A percentile compares a stretch with the other conserved stretches of the same genome.
These are phyloP conservation scores for Periphyllus acericola DNA, from an alignment of 2,888 invertebrate genomes.

Conservation along the genomic window DNA sequence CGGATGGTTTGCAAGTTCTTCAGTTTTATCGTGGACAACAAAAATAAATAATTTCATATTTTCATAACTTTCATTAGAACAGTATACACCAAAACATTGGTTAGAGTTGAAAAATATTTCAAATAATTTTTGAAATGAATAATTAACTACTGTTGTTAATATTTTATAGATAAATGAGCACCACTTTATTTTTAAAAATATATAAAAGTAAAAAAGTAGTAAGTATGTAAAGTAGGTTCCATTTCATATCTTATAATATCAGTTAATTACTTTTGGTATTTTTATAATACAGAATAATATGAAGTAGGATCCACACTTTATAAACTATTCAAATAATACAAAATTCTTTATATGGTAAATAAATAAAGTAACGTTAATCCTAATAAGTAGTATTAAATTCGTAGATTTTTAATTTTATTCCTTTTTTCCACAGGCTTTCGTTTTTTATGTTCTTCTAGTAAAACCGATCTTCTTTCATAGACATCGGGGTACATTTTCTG, in stretches of 20 bases:
- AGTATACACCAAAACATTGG: too few species aligned
- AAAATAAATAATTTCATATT: too few species aligned
- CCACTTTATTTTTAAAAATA: conserved; percentile 17
- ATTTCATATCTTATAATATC: neutral
- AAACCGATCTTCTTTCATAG: neutral
- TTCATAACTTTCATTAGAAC: too few species aligned
- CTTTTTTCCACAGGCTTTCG: neutral
- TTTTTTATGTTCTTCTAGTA: conserved; percentile 37
- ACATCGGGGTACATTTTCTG: conserved; percentile 56
- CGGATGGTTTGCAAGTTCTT: too few species aligned
- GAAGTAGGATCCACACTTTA: neutral
- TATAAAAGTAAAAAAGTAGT: neutral
- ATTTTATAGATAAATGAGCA: neutral
- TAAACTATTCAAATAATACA: neutral
- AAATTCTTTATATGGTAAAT: neutral
- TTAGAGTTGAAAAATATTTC: too few species aligned
- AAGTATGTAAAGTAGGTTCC: neutral
- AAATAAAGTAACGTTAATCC: neutral
- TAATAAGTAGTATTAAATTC: conserved; percentile 18
- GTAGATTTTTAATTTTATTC: conserved; percentile 31
- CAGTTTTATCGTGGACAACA: too few species aligned
- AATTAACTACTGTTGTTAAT: too few species aligned
- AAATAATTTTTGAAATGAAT: too few species aligned
- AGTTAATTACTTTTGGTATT: neutral
- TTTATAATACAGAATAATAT: neutral